A percentile compares a stretch with the other conserved stretches of the same genome.
phyloP scores from a whole-genome alignment of 1,140 invertebrate species.

The Bombus terrestris region DNA sequence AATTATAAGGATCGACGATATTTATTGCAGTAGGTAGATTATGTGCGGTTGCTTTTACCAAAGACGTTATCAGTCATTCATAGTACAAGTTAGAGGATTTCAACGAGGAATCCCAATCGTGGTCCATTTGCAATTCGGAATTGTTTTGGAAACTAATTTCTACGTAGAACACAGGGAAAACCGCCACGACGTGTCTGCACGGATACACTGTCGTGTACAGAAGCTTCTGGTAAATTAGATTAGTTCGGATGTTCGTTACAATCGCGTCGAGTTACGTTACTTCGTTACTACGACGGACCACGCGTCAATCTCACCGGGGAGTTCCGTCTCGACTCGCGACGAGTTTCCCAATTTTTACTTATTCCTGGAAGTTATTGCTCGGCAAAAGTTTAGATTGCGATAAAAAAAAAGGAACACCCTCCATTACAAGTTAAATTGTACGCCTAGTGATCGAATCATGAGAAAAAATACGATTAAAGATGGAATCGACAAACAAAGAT shows the following conservation, averaged over 20 bases:
- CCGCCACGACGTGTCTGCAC: constrained; percentile 13
- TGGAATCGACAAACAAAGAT: neutral
- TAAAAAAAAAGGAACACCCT: neutral
- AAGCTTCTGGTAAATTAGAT: constrained; percentile 63
- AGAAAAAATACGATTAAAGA: neutral
- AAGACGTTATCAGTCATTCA: neutral
- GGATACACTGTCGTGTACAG: constrained; percentile 62
- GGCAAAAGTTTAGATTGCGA: constrained; percentile 56
- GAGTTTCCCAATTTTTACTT: constrained; percentile 64
- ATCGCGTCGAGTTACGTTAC: constrained; percentile 35
- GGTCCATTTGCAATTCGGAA: constrained; percentile 56
- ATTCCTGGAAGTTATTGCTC: constrained; percentile 43
- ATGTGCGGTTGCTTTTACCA: no score
- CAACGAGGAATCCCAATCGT: neutral
- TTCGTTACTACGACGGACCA: constrained; percentile 54
- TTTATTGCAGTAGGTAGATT: neutral
- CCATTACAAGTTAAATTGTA: constrained; percentile 36
- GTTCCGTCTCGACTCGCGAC: constrained; percentile 30
- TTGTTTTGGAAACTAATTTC: constrained; percentile 68
- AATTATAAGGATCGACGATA: neutral
- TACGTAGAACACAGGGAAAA: constrained; percentile 42
- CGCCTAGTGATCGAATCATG: neutral
- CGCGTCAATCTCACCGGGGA: constrained; percentile 48
- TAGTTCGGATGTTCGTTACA: constrained; percentile 68
- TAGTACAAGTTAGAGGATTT: neutral